Evolutionary conservation across 2,113 vertebrate genomes (phyloP).

Genomic region (Saguinus midas): DNA sequence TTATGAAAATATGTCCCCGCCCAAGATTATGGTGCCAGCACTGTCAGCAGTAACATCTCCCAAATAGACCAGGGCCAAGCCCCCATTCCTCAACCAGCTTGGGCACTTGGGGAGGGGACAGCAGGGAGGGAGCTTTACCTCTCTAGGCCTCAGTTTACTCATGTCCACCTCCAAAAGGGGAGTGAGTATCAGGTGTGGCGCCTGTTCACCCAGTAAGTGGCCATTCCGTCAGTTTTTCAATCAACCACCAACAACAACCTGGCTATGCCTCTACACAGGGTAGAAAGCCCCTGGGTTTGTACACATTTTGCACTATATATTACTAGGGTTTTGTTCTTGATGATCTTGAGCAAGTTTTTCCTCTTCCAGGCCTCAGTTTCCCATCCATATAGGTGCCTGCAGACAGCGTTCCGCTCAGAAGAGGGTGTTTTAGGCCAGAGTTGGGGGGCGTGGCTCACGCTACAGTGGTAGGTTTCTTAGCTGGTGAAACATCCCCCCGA

Average conservation of each 20-base stretch:
- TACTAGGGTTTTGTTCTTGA: background rate
- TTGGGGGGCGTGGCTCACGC: background rate
- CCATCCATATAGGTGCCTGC: background rate
- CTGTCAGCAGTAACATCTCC: background rate
- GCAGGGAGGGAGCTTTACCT: background rate
- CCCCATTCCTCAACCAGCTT: background rate
- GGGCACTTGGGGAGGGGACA: too few species aligned
- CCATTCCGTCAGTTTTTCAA: background rate
- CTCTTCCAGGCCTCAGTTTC: background rate
- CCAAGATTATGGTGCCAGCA: background rate
- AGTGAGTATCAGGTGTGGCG: background rate
- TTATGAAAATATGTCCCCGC: background rate
- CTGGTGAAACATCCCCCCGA: background rate
- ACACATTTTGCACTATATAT: background rate
- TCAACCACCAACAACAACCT: background rate
- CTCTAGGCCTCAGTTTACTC: background rate
- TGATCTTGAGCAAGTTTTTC: background rate
- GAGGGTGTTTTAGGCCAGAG: background rate
- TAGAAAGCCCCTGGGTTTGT: background rate
- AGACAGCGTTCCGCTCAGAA: background rate
- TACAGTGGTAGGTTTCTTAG: background rate
- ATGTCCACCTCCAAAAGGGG: background rate
- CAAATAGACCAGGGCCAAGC: background rate
- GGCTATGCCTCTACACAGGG: background rate
- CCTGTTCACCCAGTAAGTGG: accelerated